A percentile compares a stretch with the other conserved stretches of the same genome.
These are phyloP conservation scores for Pseudococcus viburni DNA, from an alignment of 2,888 invertebrate species.

Conservation along the genomic window DNA sequence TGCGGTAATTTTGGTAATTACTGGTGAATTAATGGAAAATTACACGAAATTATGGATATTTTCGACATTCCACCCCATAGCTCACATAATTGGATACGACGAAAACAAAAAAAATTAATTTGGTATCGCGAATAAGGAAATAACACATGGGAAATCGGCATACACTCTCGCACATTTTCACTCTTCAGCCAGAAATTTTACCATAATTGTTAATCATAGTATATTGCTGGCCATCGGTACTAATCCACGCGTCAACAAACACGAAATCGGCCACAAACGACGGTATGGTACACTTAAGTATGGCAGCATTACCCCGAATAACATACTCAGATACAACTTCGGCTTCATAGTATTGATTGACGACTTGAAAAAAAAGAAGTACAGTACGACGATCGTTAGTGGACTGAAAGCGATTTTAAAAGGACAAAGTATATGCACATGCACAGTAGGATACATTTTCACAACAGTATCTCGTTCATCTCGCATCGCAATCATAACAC, in stretches of 20 bases:
- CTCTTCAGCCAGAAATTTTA: background rate
- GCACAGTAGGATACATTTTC: background rate
- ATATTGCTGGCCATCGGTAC: constrained; percentile 75
- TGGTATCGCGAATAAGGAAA: background rate
- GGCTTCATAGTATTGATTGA: constrained; percentile 81
- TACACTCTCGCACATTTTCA: background rate
- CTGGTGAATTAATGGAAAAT: too few relatives aligned
- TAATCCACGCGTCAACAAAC: constrained; percentile 81
- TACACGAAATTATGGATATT: too few relatives aligned
- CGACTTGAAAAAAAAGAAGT: constrained; percentile 73
- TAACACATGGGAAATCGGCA: background rate
- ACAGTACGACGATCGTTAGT: background rate
- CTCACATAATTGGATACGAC: background rate
- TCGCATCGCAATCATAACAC: constrained; percentile 18
- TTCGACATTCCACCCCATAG: too few relatives aligned
- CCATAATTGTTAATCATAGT: constrained; percentile 74
- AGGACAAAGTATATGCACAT: background rate
- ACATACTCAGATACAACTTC: constrained; percentile 83
- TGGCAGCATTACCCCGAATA: constrained; percentile 81
- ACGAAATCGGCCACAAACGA: constrained; percentile 84
- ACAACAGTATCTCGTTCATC: constrained; percentile 3
- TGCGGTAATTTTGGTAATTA: too few relatives aligned
- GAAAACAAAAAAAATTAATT: background rate
- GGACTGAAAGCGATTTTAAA: constrained; percentile 5
- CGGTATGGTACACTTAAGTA: constrained; percentile 82